A percentile compares a stretch with the other conserved stretches of the same genome.
These are phyloP conservation scores for Pocillopora meandrina DNA, from an alignment of 92 coral and sea anemone genomes.

Conservation along the genomic window DNA sequence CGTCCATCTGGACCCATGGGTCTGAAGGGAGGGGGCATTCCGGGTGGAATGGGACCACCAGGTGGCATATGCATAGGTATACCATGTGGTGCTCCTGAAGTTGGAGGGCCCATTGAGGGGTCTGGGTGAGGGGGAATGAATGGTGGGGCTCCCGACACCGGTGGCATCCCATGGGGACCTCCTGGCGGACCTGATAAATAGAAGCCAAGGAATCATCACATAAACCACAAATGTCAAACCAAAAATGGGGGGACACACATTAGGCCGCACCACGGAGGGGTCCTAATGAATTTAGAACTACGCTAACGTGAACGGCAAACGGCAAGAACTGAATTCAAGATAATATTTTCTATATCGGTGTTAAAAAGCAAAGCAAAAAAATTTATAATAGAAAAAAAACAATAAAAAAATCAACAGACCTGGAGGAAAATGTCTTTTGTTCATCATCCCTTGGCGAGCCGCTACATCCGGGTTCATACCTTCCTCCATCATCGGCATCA, in stretches of 20 bases:
- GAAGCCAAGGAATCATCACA: neutral
- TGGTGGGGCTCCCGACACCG: conserved; percentile 92
- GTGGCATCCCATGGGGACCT: conserved; percentile 86
- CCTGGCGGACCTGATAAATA: conserved; percentile 62
- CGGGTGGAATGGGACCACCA: conserved; percentile 77
- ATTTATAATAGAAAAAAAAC: neutral
- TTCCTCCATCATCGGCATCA: conserved; percentile 91
- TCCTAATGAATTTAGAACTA: too few species aligned
- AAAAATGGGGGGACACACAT: too few species aligned
- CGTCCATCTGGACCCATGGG: conserved; percentile 77
- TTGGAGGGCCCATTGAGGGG: conserved; percentile 83
- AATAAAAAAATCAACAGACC: conserved; percentile 1
- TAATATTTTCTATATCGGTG: too few species aligned
- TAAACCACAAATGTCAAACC: too few species aligned
- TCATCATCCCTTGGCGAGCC: conserved; percentile 61
- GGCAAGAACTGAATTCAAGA: too few species aligned
- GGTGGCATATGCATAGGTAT: conserved; percentile 81
- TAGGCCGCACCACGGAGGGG: too few species aligned
- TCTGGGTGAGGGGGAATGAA: conserved; percentile 86
- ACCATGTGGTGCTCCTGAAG: conserved; percentile 75
- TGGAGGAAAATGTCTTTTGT: conserved; percentile 78
- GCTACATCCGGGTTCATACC: conserved; percentile 76
- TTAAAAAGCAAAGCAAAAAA: neutral
- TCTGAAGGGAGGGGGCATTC: conserved; percentile 82
- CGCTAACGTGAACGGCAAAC: too few species aligned